Conservation (phyloP, 2,888 invertebrate species). For the Plagodis dolabraria region DNA sequence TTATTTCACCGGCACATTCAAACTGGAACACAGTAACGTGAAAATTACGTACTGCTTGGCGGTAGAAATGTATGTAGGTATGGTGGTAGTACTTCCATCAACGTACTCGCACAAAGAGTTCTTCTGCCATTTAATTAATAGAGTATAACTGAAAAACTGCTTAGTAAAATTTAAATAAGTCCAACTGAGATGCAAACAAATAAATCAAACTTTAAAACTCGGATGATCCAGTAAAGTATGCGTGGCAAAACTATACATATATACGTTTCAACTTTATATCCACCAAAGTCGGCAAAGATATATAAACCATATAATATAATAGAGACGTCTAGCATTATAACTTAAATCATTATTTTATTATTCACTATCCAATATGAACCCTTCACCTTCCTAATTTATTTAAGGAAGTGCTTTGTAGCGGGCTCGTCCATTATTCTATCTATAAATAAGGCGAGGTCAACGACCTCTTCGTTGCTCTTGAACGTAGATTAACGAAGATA, state of each 20-base stretch:
- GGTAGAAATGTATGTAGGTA: no score
- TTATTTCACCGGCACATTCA: no score
- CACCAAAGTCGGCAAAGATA: background rate
- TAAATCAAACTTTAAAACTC: no score
- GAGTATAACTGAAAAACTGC: no score
- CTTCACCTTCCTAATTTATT: conserved; percentile 21
- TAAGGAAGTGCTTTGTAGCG: conserved; percentile 18
- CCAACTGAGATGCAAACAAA: no score
- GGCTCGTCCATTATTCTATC: conserved; percentile 24
- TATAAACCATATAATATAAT: background rate
- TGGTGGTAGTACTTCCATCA: no score
- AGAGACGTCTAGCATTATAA: background rate
- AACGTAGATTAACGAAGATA: conserved; percentile 1
- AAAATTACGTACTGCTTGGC: no score
- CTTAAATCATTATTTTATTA: conserved; percentile 13
- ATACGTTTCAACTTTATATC: background rate
- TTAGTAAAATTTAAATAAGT: no score
- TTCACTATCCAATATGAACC: conserved; percentile 18
- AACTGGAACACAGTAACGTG: no score
- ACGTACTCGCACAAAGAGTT: no score
- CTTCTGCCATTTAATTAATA: no score
- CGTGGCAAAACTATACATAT: background rate
- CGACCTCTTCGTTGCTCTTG: conserved; percentile 16
- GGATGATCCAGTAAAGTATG: no score
- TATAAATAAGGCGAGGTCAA: conserved; percentile 28